Evolutionary conservation across 2,113 vertebrate genomes (phyloP).

Genomic region (Athene noctua): DNA sequence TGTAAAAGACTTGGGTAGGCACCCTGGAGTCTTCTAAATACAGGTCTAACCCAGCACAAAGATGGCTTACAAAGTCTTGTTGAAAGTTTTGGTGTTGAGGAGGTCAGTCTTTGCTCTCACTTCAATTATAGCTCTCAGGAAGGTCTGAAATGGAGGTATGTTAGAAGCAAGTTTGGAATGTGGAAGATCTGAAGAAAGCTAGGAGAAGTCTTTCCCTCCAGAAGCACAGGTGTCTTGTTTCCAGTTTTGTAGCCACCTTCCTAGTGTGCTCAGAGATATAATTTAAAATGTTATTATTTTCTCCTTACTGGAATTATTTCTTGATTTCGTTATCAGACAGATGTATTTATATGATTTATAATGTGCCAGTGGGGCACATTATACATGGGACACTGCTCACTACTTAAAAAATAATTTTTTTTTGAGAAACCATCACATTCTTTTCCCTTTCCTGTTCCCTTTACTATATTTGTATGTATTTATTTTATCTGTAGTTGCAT

Average conservation of each 20-base stretch:
- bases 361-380: not conserved
- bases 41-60: not conserved
- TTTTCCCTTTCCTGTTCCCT: not conserved
- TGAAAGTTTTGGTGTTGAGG: not conserved
- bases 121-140: not conserved
- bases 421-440: not conserved
- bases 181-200: not conserved
- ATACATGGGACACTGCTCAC: not conserved
- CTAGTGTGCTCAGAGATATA: not conserved
- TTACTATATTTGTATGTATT: not conserved
- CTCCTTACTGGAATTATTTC: not conserved
- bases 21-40: not conserved
- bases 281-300: not conserved
- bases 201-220: not conserved
- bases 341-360: not conserved
- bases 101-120: not conserved
- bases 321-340: not conserved
- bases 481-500: not conserved
- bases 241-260: not conserved
- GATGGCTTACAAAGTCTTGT: not conserved
- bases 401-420: not conserved
- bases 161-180: not conserved
- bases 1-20: not conserved
- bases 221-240: not conserved
- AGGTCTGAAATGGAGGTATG: not conserved